These are phyloP conservation scores for Drosophila sordidula DNA, from an alignment of 2,888 invertebrate species.

Conservation along the genomic window DNA sequence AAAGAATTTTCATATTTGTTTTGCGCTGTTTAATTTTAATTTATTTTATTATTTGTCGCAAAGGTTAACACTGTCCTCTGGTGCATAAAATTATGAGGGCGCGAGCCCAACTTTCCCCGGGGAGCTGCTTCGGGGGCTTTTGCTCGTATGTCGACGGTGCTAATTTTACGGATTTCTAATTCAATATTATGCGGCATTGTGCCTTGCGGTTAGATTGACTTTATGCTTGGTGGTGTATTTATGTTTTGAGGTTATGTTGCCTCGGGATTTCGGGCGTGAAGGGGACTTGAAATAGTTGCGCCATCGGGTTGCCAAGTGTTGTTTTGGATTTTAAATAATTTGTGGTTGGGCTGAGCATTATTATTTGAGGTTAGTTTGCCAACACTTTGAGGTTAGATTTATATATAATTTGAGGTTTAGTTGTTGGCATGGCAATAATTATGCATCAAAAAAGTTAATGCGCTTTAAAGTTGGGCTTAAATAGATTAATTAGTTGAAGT, in stretches of 20 bases:
- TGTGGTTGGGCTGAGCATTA: not conserved
- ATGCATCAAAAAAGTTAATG: slow-evolving; percentile 1
- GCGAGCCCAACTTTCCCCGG: not conserved
- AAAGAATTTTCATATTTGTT: slow-evolving; percentile 46
- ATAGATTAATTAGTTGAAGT: not conserved
- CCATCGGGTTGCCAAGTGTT: not conserved
- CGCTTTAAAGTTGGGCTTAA: not conserved
- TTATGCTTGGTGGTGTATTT: slow-evolving; percentile 2
- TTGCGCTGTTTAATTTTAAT: slow-evolving; percentile 48
- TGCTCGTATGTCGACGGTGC: slow-evolving; percentile 29
- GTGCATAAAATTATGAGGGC: slow-evolving; percentile 41
- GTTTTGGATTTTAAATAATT: slow-evolving; percentile 3
- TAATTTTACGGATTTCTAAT: slow-evolving; percentile 70
- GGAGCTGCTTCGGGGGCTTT: not conserved
- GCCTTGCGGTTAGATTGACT: slow-evolving; percentile 42
- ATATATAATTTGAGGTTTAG: slow-evolving; percentile 13
- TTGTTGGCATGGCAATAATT: not conserved
- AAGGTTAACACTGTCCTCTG: slow-evolving; percentile 42
- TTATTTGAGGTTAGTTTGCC: not conserved
- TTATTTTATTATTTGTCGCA: slow-evolving; percentile 45
- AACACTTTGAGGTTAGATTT: slow-evolving; percentile 1
- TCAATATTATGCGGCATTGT: slow-evolving; percentile 55
- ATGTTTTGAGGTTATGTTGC: slow-evolving; percentile 22
- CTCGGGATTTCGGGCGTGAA: not conserved
- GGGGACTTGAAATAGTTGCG: not conserved